phyloP scores from a whole-genome alignment of 2,797 vertebrate species.

The Hydrophis major region DNA sequence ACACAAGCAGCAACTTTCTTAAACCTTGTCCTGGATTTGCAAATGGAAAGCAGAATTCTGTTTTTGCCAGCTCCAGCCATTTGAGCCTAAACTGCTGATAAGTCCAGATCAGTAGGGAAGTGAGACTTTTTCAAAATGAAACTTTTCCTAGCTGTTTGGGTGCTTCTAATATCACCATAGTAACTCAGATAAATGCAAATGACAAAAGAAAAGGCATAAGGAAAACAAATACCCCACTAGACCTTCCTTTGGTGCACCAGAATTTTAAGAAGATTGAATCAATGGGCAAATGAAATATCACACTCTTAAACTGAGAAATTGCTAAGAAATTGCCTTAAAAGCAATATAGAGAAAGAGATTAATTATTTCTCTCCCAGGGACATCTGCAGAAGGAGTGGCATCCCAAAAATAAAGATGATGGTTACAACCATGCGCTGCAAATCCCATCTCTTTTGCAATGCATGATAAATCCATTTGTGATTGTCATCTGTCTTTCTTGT shows the following conservation, averaged over 20 bases:
- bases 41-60: neutral
- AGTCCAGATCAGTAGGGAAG: conserved; percentile 29
- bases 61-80: neutral
- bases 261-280: conserved; percentile 13
- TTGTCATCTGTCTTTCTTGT: neutral
- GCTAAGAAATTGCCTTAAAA: neutral
- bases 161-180: conserved; percentile 26
- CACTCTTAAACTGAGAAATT: neutral
- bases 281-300: conserved; percentile 25
- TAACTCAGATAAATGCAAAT: conserved; percentile 46
- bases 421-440: neutral
- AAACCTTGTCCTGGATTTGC: neutral
- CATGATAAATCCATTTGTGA: neutral
- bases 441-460: neutral
- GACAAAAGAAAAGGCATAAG: conserved; percentile 29
- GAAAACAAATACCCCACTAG: conserved; percentile 5
- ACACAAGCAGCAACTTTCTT: neutral
- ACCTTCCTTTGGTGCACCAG: neutral
- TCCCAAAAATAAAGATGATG: neutral
- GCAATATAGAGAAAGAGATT: neutral
- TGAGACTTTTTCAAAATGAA: conserved; percentile 45
- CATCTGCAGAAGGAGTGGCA: neutral
- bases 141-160: conserved; percentile 44
- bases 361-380: neutral
- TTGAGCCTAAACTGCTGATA: neutral